Base-by-base conservation (phyloP, 2,888 invertebrate genomes). In the Panorpa germanica region DNA sequence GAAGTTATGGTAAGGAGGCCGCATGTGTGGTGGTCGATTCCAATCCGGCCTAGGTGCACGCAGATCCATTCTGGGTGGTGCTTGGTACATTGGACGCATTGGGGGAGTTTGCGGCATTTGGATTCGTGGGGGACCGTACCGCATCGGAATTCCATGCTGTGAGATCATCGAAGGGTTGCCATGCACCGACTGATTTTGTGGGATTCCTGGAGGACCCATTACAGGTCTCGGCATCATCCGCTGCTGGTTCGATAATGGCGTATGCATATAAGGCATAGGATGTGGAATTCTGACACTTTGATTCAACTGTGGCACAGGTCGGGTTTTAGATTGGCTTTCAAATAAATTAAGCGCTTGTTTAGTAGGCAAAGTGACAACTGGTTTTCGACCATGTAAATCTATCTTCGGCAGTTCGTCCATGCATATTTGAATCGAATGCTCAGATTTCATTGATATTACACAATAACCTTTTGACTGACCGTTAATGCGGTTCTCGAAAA, bases 401-500 rank as follows among this genome's bases (percentile, higher is more conserved):
- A 83, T 86, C 53, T 88, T 85, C n/a, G 88, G 78, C 38, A 98
- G 61, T 41, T 88, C 75, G 41, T 98, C 96, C 70, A 96, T 70
- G 35, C 91, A 78, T 46, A 75, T 60, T 33, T 90, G 65, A 53
- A 88, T 71, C 41, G 93, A 91, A 38, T 71, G 65, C 46, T 96
- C 95, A 0, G 93, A 91, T 10, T 85, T 90, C 39, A 98, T 63
- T 2, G 90, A 83, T 41, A 96, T 76, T 28, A 95, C 81, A 51
- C 95, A 96, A 60, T 95, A 98, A 17, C 98, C 91, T 62, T 96
- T 96, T 1, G 91, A 93, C 55, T 95, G 95, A 15, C 96, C 96
- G 61, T 96, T 96, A 19, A 91, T 82, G 45, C 96, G 72, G 61
- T 98, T 98, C 58, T 98, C 98, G 60, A 95, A 95, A 60, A 98